Percentiles rank a stretch among this genome's conserved stretches.
Conservation (phyloP, 2,888 invertebrate species). For the Girardia tigrina region DNA sequence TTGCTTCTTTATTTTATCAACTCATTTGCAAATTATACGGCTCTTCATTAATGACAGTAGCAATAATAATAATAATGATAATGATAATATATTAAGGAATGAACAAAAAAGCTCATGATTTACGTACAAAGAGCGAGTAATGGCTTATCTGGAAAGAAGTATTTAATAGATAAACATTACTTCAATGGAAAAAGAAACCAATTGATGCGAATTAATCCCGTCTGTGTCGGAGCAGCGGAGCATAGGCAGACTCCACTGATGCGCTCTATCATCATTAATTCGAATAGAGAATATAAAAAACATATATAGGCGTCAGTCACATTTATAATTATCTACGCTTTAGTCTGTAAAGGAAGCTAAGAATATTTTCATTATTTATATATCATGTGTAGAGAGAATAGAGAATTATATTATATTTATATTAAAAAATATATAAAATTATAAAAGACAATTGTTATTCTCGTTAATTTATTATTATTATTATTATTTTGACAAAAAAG, state of each 20-base stretch:
- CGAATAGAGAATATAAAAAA: constrained; percentile 7
- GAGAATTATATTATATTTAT: background rate
- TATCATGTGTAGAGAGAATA: background rate
- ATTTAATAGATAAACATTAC: background rate
- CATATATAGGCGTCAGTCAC: background rate
- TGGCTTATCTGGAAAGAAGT: background rate
- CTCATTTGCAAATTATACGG: no score
- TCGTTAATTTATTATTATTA: background rate
- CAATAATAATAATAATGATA: no score
- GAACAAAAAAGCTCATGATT: background rate
- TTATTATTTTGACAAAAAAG: background rate
- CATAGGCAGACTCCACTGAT: background rate
- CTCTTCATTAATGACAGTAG: no score
- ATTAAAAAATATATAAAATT: background rate
- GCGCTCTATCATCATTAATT: background rate
- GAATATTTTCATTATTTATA: background rate
- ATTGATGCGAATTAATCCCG: background rate
- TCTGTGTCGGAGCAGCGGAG: constrained; percentile 14
- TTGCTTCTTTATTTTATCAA: no score
- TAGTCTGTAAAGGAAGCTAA: background rate
- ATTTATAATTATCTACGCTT: background rate
- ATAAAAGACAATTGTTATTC: no score
- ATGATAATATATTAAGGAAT: no score
- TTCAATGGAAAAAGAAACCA: constrained; percentile 15
- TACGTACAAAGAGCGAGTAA: background rate